Conservation (phyloP, 2,113 vertebrate genomes). For the Aphyosemion australe region DNA sequence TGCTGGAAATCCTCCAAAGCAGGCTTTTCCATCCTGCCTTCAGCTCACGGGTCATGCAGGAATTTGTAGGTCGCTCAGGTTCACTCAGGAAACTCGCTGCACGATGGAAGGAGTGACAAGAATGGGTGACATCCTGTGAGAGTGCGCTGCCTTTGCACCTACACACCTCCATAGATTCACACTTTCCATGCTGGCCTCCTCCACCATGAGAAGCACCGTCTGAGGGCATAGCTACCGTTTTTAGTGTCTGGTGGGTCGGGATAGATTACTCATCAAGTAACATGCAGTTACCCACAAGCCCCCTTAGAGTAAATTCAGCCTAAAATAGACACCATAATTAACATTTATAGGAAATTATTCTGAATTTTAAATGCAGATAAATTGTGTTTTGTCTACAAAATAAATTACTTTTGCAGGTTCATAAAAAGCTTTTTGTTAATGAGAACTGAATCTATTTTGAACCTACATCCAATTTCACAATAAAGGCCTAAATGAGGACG, state of each 20-base stretch:
- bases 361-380: too few species aligned
- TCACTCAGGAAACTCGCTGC: slow-evolving; percentile 21
- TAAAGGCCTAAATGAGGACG: too few species aligned
- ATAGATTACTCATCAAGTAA: slow-evolving; percentile 9
- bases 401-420: too few species aligned
- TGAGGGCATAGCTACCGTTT: neutral
- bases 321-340: neutral
- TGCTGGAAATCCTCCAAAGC: slow-evolving; percentile 42
- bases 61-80: slow-evolving; percentile 39
- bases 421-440: too few species aligned
- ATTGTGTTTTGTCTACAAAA: too few species aligned
- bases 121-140: slow-evolving; percentile 64
- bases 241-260: neutral
- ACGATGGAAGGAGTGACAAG: slow-evolving; percentile 67
- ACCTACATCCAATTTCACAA: too few species aligned
- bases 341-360: neutral
- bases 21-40: slow-evolving; percentile 35
- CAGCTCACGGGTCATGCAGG: slow-evolving; percentile 25
- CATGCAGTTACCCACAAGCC: neutral
- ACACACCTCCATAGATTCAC: slow-evolving; percentile 48
- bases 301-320: neutral
- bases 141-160: slow-evolving; percentile 39
- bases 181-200: slow-evolving; percentile 47
- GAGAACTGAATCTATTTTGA: too few species aligned
- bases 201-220: neutral